A percentile compares a stretch with the other conserved stretches of the same genome.
Conservation (phyloP, 2,888 invertebrate genomes). For the Neuroscelio doddi region DNA sequence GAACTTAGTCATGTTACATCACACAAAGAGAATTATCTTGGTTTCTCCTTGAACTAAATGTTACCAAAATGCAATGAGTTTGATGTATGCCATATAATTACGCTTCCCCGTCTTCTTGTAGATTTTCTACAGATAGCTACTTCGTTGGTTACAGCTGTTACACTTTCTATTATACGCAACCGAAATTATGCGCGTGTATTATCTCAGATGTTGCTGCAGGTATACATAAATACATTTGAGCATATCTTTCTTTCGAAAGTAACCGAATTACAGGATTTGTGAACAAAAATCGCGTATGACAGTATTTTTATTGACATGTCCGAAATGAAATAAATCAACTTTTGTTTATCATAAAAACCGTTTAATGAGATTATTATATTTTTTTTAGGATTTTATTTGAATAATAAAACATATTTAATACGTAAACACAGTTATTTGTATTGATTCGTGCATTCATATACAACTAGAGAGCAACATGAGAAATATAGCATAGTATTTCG, state of each 20-base stretch:
- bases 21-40: constrained; percentile 6
- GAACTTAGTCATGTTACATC: neutral
- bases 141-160: constrained; percentile 57
- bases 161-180: constrained; percentile 52
- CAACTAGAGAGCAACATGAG: too few relatives aligned
- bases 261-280: too few relatives aligned
- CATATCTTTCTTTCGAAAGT: constrained; percentile 8
- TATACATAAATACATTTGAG: too few relatives aligned
- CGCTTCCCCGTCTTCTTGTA: constrained; percentile 45
- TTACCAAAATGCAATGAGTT: constrained; percentile 42
- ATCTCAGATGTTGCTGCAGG: neutral
- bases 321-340: too few relatives aligned
- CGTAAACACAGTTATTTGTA: too few relatives aligned
- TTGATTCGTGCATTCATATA: too few relatives aligned
- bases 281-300: constrained; percentile 2
- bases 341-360: too few relatives aligned
- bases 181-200: constrained; percentile 52
- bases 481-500: constrained; percentile 18
- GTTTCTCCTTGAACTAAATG: neutral
- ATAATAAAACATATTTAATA: too few relatives aligned
- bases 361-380: too few relatives aligned
- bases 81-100: constrained; percentile 66
- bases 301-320: too few relatives aligned
- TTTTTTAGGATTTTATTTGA: too few relatives aligned
- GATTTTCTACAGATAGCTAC: constrained; percentile 42